A percentile compares a stretch with the other conserved stretches of the same genome.
These are phyloP conservation scores for Horisme vitalbata DNA, from an alignment of 2,888 invertebrate genomes.

Conservation along the genomic window DNA sequence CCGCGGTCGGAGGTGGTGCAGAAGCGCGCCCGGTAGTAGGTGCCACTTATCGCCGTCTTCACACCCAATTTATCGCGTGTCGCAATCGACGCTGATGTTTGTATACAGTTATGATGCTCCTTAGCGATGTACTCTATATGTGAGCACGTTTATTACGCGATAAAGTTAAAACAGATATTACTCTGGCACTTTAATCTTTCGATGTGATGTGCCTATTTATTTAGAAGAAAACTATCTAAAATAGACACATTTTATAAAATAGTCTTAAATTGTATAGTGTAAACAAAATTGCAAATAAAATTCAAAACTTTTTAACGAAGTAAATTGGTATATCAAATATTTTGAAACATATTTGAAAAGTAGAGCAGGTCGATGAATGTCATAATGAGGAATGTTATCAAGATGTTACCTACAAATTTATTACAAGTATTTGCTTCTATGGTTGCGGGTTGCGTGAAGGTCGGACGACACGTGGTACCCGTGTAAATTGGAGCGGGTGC, in stretches of 20 bases:
- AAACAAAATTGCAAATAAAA: no score
- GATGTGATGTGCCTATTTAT: no score
- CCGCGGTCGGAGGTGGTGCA: slow-evolving; percentile 36
- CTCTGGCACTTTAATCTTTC: slow-evolving; percentile 17
- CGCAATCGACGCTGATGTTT: slow-evolving; percentile 62
- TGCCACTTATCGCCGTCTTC: slow-evolving; percentile 76
- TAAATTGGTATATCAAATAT: slow-evolving; percentile 3
- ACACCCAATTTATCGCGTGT: slow-evolving; percentile 77
- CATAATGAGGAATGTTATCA: slow-evolving; percentile 21
- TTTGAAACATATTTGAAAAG: slow-evolving; percentile 8
- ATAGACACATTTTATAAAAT: no score
- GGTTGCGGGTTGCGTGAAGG: slow-evolving; percentile 52
- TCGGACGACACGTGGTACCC: slow-evolving; percentile 58
- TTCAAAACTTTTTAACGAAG: neutral
- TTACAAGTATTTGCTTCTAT: slow-evolving; percentile 39
- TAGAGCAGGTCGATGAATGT: slow-evolving; percentile 15
- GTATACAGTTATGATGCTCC: slow-evolving; percentile 52
- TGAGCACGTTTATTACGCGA: slow-evolving; percentile 36
- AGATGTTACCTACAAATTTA: slow-evolving; percentile 10
- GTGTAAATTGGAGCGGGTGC: slow-evolving; percentile 54
- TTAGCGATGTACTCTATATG: slow-evolving; percentile 41
- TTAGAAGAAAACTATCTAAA: no score
- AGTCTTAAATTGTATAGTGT: no score
- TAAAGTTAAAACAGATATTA: slow-evolving; percentile 38
- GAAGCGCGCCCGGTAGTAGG: slow-evolving; percentile 47